phyloP scores from a whole-genome alignment of 2,113 vertebrate species.

The Henicopernis longicauda region DNA sequence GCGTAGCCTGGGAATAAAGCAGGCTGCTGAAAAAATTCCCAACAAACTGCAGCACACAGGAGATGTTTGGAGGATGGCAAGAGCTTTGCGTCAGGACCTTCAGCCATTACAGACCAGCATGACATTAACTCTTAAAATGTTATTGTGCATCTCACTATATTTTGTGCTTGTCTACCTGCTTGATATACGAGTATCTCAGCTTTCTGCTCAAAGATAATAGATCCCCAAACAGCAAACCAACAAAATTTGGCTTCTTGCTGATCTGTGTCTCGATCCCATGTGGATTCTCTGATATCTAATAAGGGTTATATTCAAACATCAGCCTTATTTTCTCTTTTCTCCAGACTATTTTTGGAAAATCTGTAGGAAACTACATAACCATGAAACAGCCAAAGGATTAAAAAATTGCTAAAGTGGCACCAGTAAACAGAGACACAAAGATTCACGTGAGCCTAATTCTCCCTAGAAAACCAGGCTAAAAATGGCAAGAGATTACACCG shows the following conservation, averaged over 20 bases:
- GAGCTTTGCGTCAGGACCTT: not conserved
- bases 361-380: not conserved
- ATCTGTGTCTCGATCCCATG: not conserved
- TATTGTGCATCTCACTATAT: not conserved
- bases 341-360: not conserved
- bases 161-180: not conserved
- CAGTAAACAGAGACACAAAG: not conserved
- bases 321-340: not conserved
- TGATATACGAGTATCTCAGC: not conserved
- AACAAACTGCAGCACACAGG: not conserved
- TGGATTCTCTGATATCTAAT: not conserved
- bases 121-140: not conserved
- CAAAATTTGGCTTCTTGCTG: not conserved
- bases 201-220: not conserved
- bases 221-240: not conserved
- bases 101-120: not conserved
- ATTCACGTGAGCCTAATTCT: not conserved
- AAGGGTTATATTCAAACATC: not conserved
- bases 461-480: not conserved
- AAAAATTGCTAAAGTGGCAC: not conserved
- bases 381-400: not conserved
- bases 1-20: not conserved
- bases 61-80: rapidly evolving
- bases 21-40: not conserved
- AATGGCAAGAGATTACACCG: not conserved